Evolutionary conservation across 64 coral and sea anemone genomes (phyloP), one percentile per base, ranked within the genome.

Genomic region (Orbicella faveolata): DNA sequence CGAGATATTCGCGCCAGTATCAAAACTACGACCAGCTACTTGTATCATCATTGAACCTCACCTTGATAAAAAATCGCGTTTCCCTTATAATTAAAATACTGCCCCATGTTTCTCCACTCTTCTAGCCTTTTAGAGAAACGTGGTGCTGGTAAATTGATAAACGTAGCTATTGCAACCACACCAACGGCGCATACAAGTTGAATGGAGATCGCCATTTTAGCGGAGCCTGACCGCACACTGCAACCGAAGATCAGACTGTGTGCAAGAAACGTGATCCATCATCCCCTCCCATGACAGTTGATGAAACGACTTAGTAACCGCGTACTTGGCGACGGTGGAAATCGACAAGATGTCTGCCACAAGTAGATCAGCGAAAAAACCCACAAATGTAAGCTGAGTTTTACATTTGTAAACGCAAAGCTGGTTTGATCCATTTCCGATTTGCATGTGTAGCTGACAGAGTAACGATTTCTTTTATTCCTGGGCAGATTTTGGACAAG

Each of bases 61-160:
- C 96, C 96, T 93, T 93, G 95, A 64, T 98, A 98, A 74, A 98
- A 98, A 83, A 98, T 89, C 9, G 91, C 91, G 87, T 93, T 73
- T 4, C 95, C 95, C 35, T 81, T 73, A 83, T 93, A 93, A 90
- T 92, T 93, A 61, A 98, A 95, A 84, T 95, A 95, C 36, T 93
- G 72, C 35, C 96, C 96, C 87, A 73, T 95, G 26, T 79, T 75
- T 75, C 76, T 82, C 96, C 96, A 98, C 53, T 90, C 44, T 75
- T 88, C 68, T 8, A 98, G 91, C 16, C 80, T 78, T 39, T 87
- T 7, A 16, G 96, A 98, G 41, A 98, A 83, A 67, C 83, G 83
- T 23, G 90, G 90, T 17, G 96, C 90, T 15, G 93, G 96, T 79
- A 83, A 91, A 76, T 98, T 98, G 12, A 98, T 76, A 80, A 88